phyloP scores from a whole-genome alignment of 2,888 invertebrate species.

The Epinotia nisella region DNA sequence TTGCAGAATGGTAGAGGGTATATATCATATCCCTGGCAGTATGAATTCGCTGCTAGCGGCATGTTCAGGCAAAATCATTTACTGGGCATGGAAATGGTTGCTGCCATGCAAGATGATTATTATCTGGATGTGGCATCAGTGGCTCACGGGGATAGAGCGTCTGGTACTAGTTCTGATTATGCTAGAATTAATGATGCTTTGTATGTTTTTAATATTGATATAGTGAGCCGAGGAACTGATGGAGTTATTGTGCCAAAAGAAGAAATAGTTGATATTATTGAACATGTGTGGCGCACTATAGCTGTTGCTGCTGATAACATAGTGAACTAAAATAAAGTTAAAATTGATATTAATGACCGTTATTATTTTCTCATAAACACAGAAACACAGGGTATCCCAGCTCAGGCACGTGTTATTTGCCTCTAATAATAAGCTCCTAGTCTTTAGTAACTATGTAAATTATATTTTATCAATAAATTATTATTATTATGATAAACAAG shows the following conservation, averaged over 20 bases:
- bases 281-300: constrained; percentile 70
- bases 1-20: constrained; percentile 90
- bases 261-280: constrained; percentile 60
- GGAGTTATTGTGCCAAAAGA: constrained; percentile 65
- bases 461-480: too few species aligned
- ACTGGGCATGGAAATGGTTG: constrained; percentile 64
- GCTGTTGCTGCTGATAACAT: constrained; percentile 59
- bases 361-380: background rate
- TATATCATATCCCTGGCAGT: constrained; percentile 89
- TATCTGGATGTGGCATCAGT: constrained; percentile 62
- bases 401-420: too few species aligned
- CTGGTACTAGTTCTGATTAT: constrained; percentile 73
- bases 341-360: background rate
- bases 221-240: constrained; percentile 57
- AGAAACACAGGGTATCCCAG: too few species aligned
- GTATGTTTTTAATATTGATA: constrained; percentile 68
- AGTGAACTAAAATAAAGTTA: constrained; percentile 40
- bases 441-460: too few species aligned
- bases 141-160: constrained; percentile 65
- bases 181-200: constrained; percentile 58
- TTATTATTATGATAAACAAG: too few species aligned
- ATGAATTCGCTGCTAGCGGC: constrained; percentile 76
- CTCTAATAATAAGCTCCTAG: too few species aligned
- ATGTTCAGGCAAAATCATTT: constrained; percentile 67
- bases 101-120: constrained; percentile 59